Conservation (phyloP, 2,888 invertebrate species). For the Microctonus aethiopoides region DNA sequence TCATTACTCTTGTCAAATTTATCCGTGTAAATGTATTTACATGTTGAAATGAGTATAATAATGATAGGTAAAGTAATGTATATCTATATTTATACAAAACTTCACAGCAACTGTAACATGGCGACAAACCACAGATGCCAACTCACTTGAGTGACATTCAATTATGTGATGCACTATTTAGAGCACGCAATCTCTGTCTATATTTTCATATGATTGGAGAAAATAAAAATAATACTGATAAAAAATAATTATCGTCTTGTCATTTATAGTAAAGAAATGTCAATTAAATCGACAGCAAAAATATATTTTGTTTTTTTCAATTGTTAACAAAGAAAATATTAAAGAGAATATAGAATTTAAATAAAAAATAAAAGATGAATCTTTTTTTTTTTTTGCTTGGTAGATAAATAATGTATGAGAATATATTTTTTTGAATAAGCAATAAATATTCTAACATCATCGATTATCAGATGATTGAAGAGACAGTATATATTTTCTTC, state of each 20-base stretch:
- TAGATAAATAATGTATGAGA: neutral
- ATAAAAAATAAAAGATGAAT: neutral
- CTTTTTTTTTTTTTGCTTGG: no score
- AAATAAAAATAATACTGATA: neutral
- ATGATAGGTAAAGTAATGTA: neutral
- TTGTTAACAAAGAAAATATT: neutral
- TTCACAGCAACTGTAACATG: neutral
- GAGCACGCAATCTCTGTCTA: slow-evolving; percentile 40
- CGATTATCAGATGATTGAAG: slow-evolving; percentile 27
- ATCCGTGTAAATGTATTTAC: no score
- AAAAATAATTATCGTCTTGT: neutral
- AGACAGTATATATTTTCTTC: neutral
- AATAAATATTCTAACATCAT: neutral
- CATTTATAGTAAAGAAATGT: neutral
- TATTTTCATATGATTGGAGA: slow-evolving; percentile 35
- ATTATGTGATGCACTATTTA: slow-evolving; percentile 53
- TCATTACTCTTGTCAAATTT: neutral
- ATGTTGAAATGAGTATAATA: neutral
- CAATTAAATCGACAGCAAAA: neutral
- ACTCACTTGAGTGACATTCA: slow-evolving; percentile 55
- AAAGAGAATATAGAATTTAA: neutral
- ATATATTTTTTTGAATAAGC: neutral
- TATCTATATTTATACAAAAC: neutral
- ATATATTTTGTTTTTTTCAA: no score
- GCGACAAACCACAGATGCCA: neutral